These are phyloP conservation scores for Planococcus citri DNA, from an alignment of 1,140 invertebrate species.

Conservation along the genomic window DNA sequence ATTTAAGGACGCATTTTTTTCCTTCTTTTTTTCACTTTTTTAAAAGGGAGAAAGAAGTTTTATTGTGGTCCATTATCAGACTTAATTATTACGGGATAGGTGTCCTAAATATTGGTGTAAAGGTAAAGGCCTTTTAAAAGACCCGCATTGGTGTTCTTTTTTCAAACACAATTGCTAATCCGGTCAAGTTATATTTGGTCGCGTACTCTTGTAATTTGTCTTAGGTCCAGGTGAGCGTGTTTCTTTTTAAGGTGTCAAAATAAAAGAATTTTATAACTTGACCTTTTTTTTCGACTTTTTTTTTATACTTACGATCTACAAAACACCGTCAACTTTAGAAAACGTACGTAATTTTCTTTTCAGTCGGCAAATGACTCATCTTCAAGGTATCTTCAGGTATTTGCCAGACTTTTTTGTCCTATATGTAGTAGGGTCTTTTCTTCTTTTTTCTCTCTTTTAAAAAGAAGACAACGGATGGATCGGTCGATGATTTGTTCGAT, in stretches of 20 bases:
- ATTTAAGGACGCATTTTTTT: not conserved
- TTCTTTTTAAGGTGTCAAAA: not conserved
- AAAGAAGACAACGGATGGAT: too few relatives aligned
- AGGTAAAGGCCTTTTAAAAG: not conserved
- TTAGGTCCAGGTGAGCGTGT: not conserved
- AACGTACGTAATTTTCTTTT: too few relatives aligned
- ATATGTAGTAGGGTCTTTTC: too few relatives aligned
- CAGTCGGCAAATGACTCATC: not conserved
- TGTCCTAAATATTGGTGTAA: not conserved
- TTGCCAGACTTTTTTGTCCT: too few relatives aligned
- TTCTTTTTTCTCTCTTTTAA: too few relatives aligned
- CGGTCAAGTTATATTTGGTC: not conserved
- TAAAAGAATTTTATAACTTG: not conserved
- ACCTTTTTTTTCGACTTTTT: not conserved
- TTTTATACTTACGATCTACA: not conserved
- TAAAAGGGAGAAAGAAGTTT: not conserved
- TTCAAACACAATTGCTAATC: constrained; percentile 2
- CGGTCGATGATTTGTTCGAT: too few relatives aligned
- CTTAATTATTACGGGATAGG: not conserved
- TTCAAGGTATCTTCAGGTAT: too few relatives aligned
- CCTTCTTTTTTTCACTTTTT: not conserved
- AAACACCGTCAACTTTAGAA: not conserved
- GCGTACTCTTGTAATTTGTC: not conserved
- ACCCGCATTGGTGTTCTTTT: not conserved
- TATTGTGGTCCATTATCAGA: not conserved